Base-by-base conservation (phyloP, 2,113 vertebrate species). In the Pandion haliaetus region DNA sequence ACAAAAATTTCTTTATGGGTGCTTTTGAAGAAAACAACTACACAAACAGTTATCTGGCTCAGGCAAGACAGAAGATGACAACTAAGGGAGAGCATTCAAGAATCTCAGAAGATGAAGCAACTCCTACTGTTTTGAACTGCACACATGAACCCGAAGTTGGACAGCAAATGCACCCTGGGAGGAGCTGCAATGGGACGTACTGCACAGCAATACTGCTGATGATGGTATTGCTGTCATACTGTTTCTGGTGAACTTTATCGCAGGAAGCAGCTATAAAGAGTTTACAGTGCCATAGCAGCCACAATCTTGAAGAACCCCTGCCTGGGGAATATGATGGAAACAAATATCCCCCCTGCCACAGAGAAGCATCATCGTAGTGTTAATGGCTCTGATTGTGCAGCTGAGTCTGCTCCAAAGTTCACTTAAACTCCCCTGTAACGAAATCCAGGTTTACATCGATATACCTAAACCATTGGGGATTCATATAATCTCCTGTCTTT, bases 71-170 rank as follows among this genome's bases (percentile, higher is more conserved):
- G 78, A 89, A 93, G 74, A 96, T 78, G 83, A 96, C 93, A 95
- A 95, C 62, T 73, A 91, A 95, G 77, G 70, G 89, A 94, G 88
- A 85, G 70, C 25, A 91, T 91, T 95, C 93, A 96, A 91, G 82
- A 95, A 95, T 94, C 82, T 92, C 83, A 17, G 74, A 94, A 52
- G 58, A 95, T 87, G 86, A 97, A 95, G 93, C 93, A 96, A 96
- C 77, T 95, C 95, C 96, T 97, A 95, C 95, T 93, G 91, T 95
- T 96, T 95, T 96, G 89, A 97, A 96, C 79, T 42, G 67, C 67
- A 70, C 49, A 58, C 71, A 91, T 4, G 50, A 89, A 73, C 36
- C n/a, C 21, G 4, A 86, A 94, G 36, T 17, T 85, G 81, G 78
- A 81, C 38, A 82, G n/a, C 81, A 70, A 92, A 82, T 2, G 6